Base-by-base conservation (phyloP, 2,888 invertebrate genomes). In the Dascillus cervinus region DNA sequence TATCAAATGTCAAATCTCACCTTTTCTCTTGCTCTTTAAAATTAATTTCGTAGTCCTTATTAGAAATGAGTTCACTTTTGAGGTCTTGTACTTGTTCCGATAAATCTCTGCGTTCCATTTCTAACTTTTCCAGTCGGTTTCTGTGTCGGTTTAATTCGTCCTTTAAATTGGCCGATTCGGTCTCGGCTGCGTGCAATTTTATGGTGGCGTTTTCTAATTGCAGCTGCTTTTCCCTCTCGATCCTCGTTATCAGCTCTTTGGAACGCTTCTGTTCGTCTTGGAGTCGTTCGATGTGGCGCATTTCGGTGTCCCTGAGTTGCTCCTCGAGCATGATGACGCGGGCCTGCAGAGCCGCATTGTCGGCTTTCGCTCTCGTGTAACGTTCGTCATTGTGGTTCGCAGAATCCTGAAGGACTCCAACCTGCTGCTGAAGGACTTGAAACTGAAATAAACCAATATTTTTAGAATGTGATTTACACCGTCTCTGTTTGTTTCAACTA, bases 251-350 rank as follows among this genome's bases (percentile, higher is more conserved):
- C 32, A 85, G 74, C 52, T 95, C 94, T 40, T 86, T 79, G 56
- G 86, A 82, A 43, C 92, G 73, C 49, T 80, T 75, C 63, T 91
- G 87, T 58, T 94, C 94, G 44, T 89, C 86, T 83, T 85, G 53
- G 26, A 72, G 50, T 41, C 66, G 64, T 43, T 71, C 71, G 31
- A 71, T 70, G 11, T 66, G 64, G 42, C 71, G 58, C 34, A 66
- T 50, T 51, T 72, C 71, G 2, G 67, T 76, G 58, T 91, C 90
- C 54, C 88, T 70, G 25, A 87, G 70, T 60, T 85, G 85, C 62
- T 94, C 94, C 60, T 95, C 95, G 44, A 95, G 75, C 80, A 89
- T 88, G 56, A 89, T 82, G 45, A 92, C 83, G 50, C 91, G 76
- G 20, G 90, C 87, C 58, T 90, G 89, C 21, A 94, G 73, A 34